Evolutionary conservation across 2,888 invertebrate species (phyloP).

Genomic region (Chrysopilus asiliformis): DNA sequence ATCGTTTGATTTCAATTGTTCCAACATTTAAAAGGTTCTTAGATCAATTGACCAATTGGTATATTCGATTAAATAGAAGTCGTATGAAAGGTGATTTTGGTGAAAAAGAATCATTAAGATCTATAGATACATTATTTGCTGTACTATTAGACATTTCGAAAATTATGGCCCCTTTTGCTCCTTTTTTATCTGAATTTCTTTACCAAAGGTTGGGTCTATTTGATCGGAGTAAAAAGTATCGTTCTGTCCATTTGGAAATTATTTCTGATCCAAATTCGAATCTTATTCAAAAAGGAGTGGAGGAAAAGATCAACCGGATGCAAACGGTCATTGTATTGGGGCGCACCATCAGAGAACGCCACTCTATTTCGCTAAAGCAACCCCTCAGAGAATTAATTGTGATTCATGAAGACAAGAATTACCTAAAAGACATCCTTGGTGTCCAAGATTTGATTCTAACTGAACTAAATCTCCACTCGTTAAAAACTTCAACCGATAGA

Average conservation of each 20-base stretch:
- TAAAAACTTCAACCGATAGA: conserved; percentile 81
- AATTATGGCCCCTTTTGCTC: conserved; percentile 96
- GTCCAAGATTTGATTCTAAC: conserved; percentile 76
- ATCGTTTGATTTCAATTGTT: conserved; percentile 89
- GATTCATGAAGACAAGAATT: conserved; percentile 69
- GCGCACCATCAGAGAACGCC: conserved; percentile 80
- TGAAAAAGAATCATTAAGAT: conserved; percentile 62
- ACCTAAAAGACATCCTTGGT: conserved; percentile 62
- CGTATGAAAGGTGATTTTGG: conserved; percentile 88
- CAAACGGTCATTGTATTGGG: conserved; percentile 92
- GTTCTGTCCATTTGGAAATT: conserved; percentile 84
- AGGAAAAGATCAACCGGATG: conserved; percentile 82
- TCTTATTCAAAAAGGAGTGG: conserved; percentile 72
- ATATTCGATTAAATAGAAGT: conserved; percentile 90
- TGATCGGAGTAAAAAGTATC: conserved; percentile 25
- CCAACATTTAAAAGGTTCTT: conserved; percentile 89
- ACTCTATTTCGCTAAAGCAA: conserved; percentile 90
- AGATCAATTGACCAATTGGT: conserved; percentile 97
- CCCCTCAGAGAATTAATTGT: conserved; percentile 93
- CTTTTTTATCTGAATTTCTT: conserved; percentile 90
- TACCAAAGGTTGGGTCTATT: conserved; percentile 73
- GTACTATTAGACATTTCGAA: conserved; percentile 79
- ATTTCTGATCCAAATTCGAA: conserved; percentile 58
- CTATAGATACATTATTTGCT: conserved; percentile 76
- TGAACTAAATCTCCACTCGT: conserved; percentile 80